A percentile compares a stretch with the other conserved stretches of the same genome.
These are phyloP conservation scores for Thryonomys swinderianus DNA, from an alignment of 2,113 vertebrate species.

Conservation along the genomic window DNA sequence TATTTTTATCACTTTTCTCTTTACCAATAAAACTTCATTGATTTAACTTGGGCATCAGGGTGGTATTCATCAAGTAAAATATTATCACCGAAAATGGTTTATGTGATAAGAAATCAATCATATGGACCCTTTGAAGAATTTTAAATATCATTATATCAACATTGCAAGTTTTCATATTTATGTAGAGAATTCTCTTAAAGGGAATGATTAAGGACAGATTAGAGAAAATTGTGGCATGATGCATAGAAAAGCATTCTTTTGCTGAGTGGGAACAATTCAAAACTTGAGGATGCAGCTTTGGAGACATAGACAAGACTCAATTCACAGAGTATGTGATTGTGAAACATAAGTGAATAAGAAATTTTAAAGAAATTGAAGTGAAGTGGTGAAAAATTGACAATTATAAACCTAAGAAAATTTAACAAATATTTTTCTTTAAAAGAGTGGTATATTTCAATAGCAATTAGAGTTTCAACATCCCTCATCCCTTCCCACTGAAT, in stretches of 20 bases:
- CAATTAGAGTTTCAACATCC: neutral
- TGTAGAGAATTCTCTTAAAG: constrained; percentile 48
- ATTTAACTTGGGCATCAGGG: constrained; percentile 41
- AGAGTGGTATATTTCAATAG: neutral
- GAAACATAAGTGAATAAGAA: neutral
- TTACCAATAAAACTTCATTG: constrained; percentile 53
- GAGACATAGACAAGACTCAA: constrained; percentile 12
- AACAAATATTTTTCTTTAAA: constrained; percentile 24
- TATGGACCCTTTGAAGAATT: constrained; percentile 21
- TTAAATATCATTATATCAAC: constrained; percentile 59
- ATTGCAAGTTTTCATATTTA: constrained; percentile 55
- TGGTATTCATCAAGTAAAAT: constrained; percentile 66
- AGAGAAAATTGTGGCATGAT: neutral
- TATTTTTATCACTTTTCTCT: constrained; percentile 55
- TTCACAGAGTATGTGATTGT: neutral
- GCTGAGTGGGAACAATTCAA: constrained; percentile 12
- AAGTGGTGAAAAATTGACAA: constrained; percentile 35
- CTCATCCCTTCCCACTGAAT: neutral
- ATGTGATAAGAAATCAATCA: constrained; percentile 66
- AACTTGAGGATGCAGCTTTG: constrained; percentile 1
- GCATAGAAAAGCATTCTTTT: neutral
- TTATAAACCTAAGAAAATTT: neutral
- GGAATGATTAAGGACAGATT: neutral
- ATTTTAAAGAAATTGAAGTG: neutral
- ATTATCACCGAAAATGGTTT: constrained; percentile 69